These are phyloP conservation scores for Stegana nigrithorax DNA, from an alignment of 2,888 invertebrate species.

Conservation along the genomic window DNA sequence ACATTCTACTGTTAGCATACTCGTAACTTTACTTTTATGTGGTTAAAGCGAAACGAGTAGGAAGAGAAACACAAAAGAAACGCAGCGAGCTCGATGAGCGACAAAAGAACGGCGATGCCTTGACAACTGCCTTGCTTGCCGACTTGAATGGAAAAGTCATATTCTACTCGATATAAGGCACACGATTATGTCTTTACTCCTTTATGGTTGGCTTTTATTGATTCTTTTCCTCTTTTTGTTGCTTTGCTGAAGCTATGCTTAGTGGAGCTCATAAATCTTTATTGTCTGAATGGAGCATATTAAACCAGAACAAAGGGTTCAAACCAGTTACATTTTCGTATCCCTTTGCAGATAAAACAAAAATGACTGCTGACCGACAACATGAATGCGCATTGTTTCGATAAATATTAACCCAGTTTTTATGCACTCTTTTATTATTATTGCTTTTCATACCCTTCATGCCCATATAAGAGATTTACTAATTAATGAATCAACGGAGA, in stretches of 20 bases:
- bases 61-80: constrained; percentile 33
- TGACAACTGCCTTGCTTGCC: too few relatives aligned
- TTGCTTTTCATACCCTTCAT: neutral
- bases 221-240: constrained; percentile 22
- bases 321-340: too few relatives aligned
- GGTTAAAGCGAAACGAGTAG: constrained; percentile 31
- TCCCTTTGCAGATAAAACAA: too few relatives aligned
- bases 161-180: too few relatives aligned
- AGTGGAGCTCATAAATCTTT: constrained; percentile 17
- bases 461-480: too few relatives aligned
- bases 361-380: too few relatives aligned
- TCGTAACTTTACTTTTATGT: constrained; percentile 5
- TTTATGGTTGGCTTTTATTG: constrained; percentile 26
- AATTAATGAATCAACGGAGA: too few relatives aligned
- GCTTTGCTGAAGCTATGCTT: neutral
- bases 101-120: neutral
- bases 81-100: neutral
- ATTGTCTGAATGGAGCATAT: constrained; percentile 1
- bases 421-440: neutral
- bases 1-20: constrained; percentile 20
- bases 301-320: too few relatives aligned
- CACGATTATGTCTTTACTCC: too few relatives aligned
- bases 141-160: too few relatives aligned
- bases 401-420: constrained; percentile 1
- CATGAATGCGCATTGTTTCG: neutral